Percentiles rank a stretch among this genome's conserved stretches.
Evolutionary conservation across 1,140 invertebrate genomes (phyloP).

Genomic region (Euura saliciscinereae): DNA sequence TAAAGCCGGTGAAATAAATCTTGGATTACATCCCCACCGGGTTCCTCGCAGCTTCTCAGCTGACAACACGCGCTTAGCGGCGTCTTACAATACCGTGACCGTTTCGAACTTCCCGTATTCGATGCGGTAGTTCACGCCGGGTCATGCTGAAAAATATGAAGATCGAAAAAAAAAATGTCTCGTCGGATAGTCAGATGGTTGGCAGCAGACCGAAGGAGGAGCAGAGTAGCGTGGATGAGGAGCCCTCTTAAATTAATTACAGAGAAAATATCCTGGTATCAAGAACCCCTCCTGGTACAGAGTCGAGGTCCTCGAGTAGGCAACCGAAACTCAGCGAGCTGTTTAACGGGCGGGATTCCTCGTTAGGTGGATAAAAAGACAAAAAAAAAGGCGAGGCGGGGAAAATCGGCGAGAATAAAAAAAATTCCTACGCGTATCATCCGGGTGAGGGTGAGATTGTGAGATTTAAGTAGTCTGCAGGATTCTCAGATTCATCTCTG

Average conservation of each 20-base stretch:
- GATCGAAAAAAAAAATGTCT: no score
- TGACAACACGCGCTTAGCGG: slow-evolving; percentile 46
- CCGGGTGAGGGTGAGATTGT: slow-evolving; percentile 22
- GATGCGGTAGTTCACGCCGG: no score
- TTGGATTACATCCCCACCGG: slow-evolving; percentile 49
- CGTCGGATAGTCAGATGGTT: no score
- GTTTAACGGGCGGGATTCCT: slow-evolving; percentile 41
- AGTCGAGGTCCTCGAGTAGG: slow-evolving; percentile 22
- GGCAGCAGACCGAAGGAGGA: no score
- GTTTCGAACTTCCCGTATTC: slow-evolving; percentile 36
- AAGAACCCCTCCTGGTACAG: slow-evolving; percentile 27
- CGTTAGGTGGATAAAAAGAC: slow-evolving; percentile 31
- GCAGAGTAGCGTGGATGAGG: slow-evolving; percentile 10
- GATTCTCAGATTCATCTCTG: slow-evolving; percentile 18
- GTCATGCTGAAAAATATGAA: no score
- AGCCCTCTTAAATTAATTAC: slow-evolving; percentile 56
- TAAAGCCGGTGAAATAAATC: slow-evolving; percentile 53
- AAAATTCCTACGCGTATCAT: slow-evolving; percentile 38
- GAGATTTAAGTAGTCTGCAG: slow-evolving; percentile 42
- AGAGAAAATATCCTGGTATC: slow-evolving; percentile 51
- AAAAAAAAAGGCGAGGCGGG: no score
- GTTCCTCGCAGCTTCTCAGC: slow-evolving; percentile 10
- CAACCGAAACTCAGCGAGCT: slow-evolving; percentile 34
- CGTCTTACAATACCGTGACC: slow-evolving; percentile 46
- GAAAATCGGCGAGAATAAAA: slow-evolving; percentile 32